Evolutionary conservation across 1,140 invertebrate species (phyloP).

Genomic region (Dendrolimus kikuchii): DNA sequence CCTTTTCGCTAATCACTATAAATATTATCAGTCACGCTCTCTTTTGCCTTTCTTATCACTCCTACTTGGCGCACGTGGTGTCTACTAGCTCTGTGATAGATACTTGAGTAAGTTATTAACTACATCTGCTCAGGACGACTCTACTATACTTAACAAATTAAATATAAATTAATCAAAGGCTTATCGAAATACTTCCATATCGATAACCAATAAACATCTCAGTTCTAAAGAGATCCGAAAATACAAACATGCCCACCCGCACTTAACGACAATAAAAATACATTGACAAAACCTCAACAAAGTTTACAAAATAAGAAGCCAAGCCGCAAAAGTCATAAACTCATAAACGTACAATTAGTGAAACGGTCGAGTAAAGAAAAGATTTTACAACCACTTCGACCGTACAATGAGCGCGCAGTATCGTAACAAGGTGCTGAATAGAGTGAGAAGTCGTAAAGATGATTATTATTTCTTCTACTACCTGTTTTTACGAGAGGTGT

Average conservation of each 20-base stretch:
- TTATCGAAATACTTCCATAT: too few relatives aligned
- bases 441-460: slow-evolving; percentile 74
- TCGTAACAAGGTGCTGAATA: slow-evolving; percentile 74
- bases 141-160: too few relatives aligned
- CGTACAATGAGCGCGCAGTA: slow-evolving; percentile 69
- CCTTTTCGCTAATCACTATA: slow-evolving; percentile 71
- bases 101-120: too few relatives aligned
- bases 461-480: slow-evolving; percentile 75
- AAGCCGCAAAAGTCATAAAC: slow-evolving; percentile 66
- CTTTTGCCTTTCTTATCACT: slow-evolving; percentile 65
- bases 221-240: too few relatives aligned
- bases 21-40: slow-evolving; percentile 69
- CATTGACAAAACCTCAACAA: slow-evolving; percentile 51
- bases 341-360: slow-evolving; percentile 72
- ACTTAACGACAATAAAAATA: slow-evolving; percentile 29
- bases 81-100: neutral
- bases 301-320: slow-evolving; percentile 55
- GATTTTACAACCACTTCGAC: slow-evolving; percentile 70
- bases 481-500: slow-evolving; percentile 66
- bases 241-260: slow-evolving; percentile 1
- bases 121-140: too few relatives aligned
- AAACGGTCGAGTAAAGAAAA: slow-evolving; percentile 70
- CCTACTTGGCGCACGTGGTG: slow-evolving; percentile 46
- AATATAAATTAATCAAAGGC: too few relatives aligned
- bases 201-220: too few relatives aligned